Percentiles rank a stretch among this genome's conserved stretches.
phyloP scores from a whole-genome alignment of 2,113 vertebrate species.

The Rhipidura dahli region DNA sequence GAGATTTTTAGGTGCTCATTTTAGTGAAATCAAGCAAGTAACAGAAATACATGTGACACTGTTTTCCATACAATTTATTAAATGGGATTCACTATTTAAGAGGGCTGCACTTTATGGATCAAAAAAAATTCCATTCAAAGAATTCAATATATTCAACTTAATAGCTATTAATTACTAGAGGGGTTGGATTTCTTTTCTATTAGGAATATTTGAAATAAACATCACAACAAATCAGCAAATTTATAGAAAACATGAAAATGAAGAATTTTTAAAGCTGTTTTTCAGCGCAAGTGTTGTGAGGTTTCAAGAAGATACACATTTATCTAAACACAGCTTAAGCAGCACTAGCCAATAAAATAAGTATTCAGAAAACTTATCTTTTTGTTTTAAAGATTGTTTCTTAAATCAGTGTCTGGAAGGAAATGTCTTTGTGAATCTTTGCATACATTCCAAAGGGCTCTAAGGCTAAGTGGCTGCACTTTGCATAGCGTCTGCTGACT shows the following conservation, averaged over 20 bases:
- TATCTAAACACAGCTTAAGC: not conserved
- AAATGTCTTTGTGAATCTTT: slow-evolving; percentile 53
- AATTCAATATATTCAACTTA: not conserved
- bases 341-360: not conserved
- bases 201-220: not conserved
- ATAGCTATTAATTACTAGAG: not conserved
- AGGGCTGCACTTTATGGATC: rapidly evolving
- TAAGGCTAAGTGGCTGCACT: slow-evolving; percentile 54
- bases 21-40: not conserved
- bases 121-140: not conserved
- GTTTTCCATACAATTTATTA: not conserved
- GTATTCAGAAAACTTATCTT: not conserved
- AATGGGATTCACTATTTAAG: not conserved
- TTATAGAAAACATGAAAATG: not conserved
- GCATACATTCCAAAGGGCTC: slow-evolving; percentile 29
- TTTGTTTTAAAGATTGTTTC: slow-evolving; percentile 2
- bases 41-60: not conserved
- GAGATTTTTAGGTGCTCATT: not conserved
- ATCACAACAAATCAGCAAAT: not conserved
- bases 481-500: slow-evolving; percentile 48
- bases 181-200: rapidly evolving
- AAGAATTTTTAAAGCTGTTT: not conserved
- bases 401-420: slow-evolving; percentile 27
- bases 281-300: not conserved
- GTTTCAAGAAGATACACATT: not conserved